Evolutionary conservation across 2,888 invertebrate species (phyloP), one percentile per base, ranked within the genome.

Genomic region (Chelonus formosanus): DNA sequence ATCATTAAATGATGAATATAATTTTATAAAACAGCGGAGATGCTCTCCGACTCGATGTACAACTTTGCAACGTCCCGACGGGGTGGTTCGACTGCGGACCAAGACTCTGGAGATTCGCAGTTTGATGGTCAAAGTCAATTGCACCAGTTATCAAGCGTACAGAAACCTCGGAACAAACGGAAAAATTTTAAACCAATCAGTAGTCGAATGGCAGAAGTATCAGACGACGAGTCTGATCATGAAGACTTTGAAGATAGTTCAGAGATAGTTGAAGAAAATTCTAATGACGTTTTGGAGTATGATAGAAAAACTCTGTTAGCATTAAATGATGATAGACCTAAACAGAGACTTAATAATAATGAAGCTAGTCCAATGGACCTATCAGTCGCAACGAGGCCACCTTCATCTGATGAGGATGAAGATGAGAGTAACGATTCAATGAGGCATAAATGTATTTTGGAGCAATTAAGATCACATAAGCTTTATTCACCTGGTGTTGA

Each of bases 131-230:
- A 80, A 65, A 79, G 78, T 71, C 79, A 78, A 71, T 65, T 70
- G 63, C 70, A 70, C 63, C 57, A 63, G 56, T 64, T 69, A 59
- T 64, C 72, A 60, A 63, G 75, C 64, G 76, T 78, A 68, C 79
- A 80, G 73, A 84, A 83, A 67, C 84, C 84, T 65, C 84, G 85
- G 6, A 87, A 87, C 79, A 87, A 87, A 74, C 80, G 87, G 60
- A 87, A 87, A 73, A 87, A 88, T 76, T 86, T 84, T 70, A 83
- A 84, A 69, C 84, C 84, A 50, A 84, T 84, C 73, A 84, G 77
- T 73, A 84, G 84, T 84, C 76, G 86, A 80, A 84, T 84, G 84
- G 84, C 83, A 45, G 84, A 84, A 72, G 80, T 84, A 20, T 83
- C 83, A 67, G 84, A 84, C 73, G 84, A 84, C 73, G 83, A 83